Conservation (phyloP, 1,140 invertebrate genomes). For the Temnothorax nylanderi region DNA sequence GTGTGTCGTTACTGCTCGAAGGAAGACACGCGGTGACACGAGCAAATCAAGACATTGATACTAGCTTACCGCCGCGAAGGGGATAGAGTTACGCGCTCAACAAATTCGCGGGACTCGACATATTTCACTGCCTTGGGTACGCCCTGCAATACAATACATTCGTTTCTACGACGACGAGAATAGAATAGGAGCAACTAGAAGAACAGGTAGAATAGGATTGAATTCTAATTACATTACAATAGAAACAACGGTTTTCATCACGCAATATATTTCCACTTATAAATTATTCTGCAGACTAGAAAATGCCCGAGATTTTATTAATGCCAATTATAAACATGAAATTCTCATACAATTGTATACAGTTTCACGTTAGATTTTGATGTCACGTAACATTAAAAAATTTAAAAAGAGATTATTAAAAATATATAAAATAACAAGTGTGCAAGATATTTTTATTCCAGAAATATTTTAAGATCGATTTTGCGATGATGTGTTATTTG, state of each 20-base stretch:
- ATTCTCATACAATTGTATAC: background rate
- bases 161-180: constrained; percentile 41
- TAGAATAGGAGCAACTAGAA: too few species aligned
- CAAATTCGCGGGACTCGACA: constrained; percentile 32
- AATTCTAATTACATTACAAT: background rate
- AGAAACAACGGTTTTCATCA: background rate
- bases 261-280: background rate
- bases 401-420: background rate
- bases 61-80: background rate
- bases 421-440: background rate
- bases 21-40: constrained; percentile 31
- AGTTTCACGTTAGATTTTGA: background rate
- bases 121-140: background rate
- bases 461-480: background rate
- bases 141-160: background rate
- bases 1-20: constrained; percentile 32
- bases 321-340: background rate
- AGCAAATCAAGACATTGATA: constrained; percentile 61
- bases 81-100: constrained; percentile 1
- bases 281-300: background rate
- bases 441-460: background rate
- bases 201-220: too few species aligned
- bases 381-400: background rate
- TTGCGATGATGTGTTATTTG: background rate
- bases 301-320: background rate